These are phyloP conservation scores for Percina caprodes DNA, from an alignment of 2,113 vertebrate genomes.

Conservation along the genomic window DNA sequence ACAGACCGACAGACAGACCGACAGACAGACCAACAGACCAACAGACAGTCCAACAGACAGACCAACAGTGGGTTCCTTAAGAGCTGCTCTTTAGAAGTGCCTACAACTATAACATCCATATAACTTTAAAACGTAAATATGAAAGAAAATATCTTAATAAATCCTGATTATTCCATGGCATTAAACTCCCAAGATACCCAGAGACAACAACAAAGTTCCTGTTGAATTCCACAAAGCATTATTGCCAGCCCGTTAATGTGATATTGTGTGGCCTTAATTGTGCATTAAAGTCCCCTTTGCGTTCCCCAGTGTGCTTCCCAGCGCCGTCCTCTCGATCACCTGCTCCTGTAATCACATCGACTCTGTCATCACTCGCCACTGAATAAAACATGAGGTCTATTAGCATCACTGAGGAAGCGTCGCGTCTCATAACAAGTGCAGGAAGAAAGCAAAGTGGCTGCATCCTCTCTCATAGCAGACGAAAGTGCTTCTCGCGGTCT, in stretches of 20 bases:
- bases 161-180: neutral
- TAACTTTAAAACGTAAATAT: too few relatives aligned
- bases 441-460: conserved; percentile 15
- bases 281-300: conserved; percentile 13
- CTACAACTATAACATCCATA: too few relatives aligned
- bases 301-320: conserved; percentile 18
- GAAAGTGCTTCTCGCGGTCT: conserved; percentile 34
- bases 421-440: neutral
- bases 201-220: neutral
- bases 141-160: neutral
- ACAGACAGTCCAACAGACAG: too few relatives aligned
- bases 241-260: conserved; percentile 8
- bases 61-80: too few relatives aligned
- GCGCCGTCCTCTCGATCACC: conserved; percentile 29
- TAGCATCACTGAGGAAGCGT: conserved; percentile 44
- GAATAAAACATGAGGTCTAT: conserved; percentile 70
- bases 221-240: conserved; percentile 10
- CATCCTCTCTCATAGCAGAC: conserved; percentile 38
- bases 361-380: conserved; percentile 56
- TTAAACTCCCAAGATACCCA: conserved; percentile 6
- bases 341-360: conserved; percentile 51
- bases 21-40: too few relatives aligned
- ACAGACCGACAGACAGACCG: too few relatives aligned
- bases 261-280: conserved; percentile 24
- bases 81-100: too few relatives aligned